A percentile compares a stretch with the other conserved stretches of the same genome.
These are phyloP conservation scores for Clunio marinus DNA, from an alignment of 2,888 invertebrate genomes.

Conservation along the genomic window DNA sequence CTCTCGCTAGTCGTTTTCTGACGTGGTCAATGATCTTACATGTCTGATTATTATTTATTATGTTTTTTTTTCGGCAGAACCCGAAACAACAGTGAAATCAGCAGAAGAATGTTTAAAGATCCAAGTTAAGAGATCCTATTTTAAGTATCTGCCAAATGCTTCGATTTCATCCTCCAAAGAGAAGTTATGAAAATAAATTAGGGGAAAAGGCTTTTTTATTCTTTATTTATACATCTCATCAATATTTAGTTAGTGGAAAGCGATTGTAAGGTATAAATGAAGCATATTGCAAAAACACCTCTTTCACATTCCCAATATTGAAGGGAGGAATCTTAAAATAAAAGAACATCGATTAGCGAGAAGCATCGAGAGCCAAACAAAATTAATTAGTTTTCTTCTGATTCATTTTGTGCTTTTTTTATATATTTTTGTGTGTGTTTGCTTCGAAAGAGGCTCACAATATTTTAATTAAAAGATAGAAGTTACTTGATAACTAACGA, in stretches of 20 bases:
- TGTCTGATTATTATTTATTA: constrained; percentile 34
- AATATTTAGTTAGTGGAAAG: background rate
- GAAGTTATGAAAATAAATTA: background rate
- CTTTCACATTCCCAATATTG: constrained; percentile 10
- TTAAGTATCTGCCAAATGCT: constrained; percentile 21
- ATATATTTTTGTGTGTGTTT: no score
- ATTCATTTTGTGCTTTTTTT: background rate
- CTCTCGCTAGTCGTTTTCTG: constrained; percentile 12
- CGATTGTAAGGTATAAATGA: background rate
- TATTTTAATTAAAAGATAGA: constrained; percentile 37
- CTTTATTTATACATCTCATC: background rate
- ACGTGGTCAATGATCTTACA: constrained; percentile 30
- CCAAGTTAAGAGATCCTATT: constrained; percentile 14
- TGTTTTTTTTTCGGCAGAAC: background rate
- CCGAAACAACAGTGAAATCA: background rate
- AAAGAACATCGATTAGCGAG: constrained; percentile 21
- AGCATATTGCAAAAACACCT: constrained; percentile 30
- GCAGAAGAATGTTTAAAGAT: background rate
- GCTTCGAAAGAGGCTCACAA: background rate
- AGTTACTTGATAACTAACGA: background rate
- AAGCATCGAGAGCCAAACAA: constrained; percentile 22
- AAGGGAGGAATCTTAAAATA: background rate
- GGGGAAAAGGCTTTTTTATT: background rate
- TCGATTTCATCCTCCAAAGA: background rate
- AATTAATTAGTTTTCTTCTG: constrained; percentile 33